Conservation (phyloP, 1,140 invertebrate genomes). For the Drosophila ambigua region DNA sequence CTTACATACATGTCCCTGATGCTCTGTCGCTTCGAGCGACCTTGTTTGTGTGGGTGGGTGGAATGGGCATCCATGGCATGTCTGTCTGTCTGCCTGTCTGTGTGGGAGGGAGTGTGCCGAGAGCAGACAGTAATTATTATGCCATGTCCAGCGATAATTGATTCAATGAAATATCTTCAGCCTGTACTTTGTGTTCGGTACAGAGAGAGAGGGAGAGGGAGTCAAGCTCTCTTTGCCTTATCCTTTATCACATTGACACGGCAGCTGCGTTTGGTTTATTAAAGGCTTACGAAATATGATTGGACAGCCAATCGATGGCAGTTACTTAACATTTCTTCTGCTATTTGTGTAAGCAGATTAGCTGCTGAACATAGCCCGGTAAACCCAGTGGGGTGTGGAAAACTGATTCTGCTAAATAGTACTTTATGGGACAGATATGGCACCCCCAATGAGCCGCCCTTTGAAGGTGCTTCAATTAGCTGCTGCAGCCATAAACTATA, state of each 20-base stretch:
- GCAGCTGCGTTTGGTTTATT: slow-evolving; percentile 18
- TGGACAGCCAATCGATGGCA: slow-evolving; percentile 3
- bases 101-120: slow-evolving; percentile 25
- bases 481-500: slow-evolving; percentile 14
- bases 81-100: slow-evolving; percentile 18
- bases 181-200: slow-evolving; percentile 23
- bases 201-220: background rate
- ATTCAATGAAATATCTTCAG: slow-evolving; percentile 76
- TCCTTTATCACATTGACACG: background rate
- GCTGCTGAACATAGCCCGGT: too few relatives aligned
- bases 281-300: slow-evolving; percentile 22
- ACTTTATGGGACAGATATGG: slow-evolving; percentile 14
- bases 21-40: slow-evolving; percentile 63
- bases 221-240: background rate
- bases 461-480: slow-evolving; percentile 35
- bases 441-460: background rate
- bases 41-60: slow-evolving; percentile 52
- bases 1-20: slow-evolving; percentile 49
- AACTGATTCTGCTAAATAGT: slow-evolving; percentile 4
- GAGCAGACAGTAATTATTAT: slow-evolving; percentile 81
- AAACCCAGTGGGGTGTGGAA: too few relatives aligned
- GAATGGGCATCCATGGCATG: background rate
- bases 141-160: slow-evolving; percentile 81
- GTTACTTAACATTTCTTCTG: too few relatives aligned
- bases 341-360: too few relatives aligned